These are phyloP conservation scores for Tragelaphus oryx DNA, from an alignment of 2,797 vertebrate genomes.

Conservation along the genomic window DNA sequence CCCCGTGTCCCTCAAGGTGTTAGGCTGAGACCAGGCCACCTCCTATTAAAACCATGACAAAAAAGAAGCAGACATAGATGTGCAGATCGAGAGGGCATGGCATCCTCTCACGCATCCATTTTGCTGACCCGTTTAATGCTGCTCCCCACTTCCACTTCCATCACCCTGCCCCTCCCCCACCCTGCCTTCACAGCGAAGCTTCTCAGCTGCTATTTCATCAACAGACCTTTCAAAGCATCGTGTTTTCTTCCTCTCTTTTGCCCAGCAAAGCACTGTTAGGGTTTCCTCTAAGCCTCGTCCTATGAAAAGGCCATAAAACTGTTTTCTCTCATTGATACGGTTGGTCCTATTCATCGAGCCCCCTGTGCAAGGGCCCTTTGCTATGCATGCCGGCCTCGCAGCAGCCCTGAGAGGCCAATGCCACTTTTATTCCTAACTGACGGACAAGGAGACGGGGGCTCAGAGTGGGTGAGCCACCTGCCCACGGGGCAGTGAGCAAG, in stretches of 20 bases:
- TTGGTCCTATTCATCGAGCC: rapidly evolving
- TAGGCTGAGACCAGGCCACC: neutral
- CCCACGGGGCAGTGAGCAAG: rapidly evolving
- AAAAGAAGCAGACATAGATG: rapidly evolving
- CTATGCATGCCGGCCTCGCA: neutral
- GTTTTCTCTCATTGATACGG: neutral
- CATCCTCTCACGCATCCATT: neutral
- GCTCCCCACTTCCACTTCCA: conserved; percentile 65
- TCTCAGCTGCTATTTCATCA: conserved; percentile 80
- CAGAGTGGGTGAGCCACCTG: neutral
- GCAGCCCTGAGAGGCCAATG: neutral
- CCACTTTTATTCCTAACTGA: neutral
- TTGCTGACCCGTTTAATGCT: neutral
- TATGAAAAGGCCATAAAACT: rapidly evolving
- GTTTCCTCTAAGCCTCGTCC: neutral
- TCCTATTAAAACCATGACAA: rapidly evolving
- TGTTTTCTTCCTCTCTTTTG: neutral
- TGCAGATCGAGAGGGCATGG: rapidly evolving
- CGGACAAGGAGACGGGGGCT: neutral
- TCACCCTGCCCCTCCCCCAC: conserved; percentile 80
- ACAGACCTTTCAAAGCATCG: neutral
- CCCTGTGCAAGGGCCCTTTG: neutral
- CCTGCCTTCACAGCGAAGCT: conserved; percentile 82
- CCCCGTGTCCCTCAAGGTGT: neutral
- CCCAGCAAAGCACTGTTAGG: neutral